A percentile compares a stretch with the other conserved stretches of the same genome.
Evolutionary conservation across 2,888 invertebrate species (phyloP).

Genomic region (Eutolmus rufibarbis): DNA sequence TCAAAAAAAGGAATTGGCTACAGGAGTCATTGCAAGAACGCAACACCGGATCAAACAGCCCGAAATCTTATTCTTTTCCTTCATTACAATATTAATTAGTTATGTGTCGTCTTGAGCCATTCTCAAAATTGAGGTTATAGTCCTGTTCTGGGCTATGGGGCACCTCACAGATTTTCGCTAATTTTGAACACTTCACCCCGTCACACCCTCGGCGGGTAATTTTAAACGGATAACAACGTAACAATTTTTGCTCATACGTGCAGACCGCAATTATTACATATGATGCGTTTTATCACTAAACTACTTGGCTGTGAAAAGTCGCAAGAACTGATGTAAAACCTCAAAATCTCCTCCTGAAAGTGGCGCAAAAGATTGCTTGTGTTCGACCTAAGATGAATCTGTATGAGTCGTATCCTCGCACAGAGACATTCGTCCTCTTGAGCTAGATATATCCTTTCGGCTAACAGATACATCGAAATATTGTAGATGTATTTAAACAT

Average conservation of each 20-base stretch:
- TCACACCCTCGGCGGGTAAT: neutral
- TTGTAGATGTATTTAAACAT: neutral
- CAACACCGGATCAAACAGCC: neutral
- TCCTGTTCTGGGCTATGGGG: neutral
- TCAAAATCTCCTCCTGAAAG: constrained; percentile 20
- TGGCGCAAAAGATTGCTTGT: constrained; percentile 27
- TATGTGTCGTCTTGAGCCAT: neutral
- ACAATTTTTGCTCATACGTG: neutral
- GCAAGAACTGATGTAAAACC: constrained; percentile 38
- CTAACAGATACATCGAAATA: neutral
- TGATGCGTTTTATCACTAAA: constrained; percentile 25
- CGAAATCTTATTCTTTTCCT: neutral
- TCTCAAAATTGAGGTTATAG: neutral
- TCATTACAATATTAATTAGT: neutral
- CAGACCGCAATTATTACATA: constrained; percentile 27
- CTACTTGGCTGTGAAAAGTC: constrained; percentile 38
- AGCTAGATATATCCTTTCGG: neutral
- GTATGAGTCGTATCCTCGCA: neutral
- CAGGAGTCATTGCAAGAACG: neutral
- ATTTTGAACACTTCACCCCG: neutral
- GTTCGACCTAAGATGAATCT: neutral
- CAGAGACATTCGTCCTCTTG: neutral
- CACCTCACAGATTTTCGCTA: neutral
- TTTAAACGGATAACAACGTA: neutral
- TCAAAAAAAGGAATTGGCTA: neutral